Percentiles rank a stretch among this genome's conserved stretches.
Conservation (phyloP, 2,113 vertebrate genomes). For the Protomyctophum bolini region DNA sequence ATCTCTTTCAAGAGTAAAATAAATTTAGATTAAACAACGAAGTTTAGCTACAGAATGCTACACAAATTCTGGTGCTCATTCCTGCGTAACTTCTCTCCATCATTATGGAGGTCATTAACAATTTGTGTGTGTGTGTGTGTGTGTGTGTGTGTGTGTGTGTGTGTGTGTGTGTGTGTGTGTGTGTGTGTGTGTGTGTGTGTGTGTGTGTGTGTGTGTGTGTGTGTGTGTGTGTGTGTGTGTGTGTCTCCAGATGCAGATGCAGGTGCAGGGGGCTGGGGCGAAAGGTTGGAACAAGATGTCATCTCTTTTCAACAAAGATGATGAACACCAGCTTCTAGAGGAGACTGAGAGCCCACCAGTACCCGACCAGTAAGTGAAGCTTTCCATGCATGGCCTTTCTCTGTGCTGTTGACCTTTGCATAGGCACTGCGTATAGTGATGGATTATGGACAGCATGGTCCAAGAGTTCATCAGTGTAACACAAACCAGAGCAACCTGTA, state of each 20-base stretch:
- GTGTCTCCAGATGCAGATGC: constrained; percentile 84
- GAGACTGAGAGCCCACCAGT: constrained; percentile 78
- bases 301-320: constrained; percentile 88
- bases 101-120: too few species aligned
- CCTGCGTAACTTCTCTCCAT: too few species aligned
- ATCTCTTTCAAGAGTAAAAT: too few species aligned
- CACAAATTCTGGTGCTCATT: too few species aligned
- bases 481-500: too few species aligned
- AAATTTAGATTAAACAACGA: too few species aligned
- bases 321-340: constrained; percentile 89
- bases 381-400: not conserved
- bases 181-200: too few species aligned
- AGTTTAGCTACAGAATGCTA: too few species aligned
- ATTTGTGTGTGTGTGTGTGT: not conserved
- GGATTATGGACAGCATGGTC: too few species aligned
- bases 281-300: constrained; percentile 90
- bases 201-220: too few species aligned
- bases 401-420: not conserved
- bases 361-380: constrained; percentile 87
- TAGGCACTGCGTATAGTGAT: not conserved
- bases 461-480: too few species aligned
- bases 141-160: constrained; percentile 6
- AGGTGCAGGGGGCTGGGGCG: constrained; percentile 89
- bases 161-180: not conserved
- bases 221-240: not conserved